Conservation (phyloP, 2,888 invertebrate species). For the Rhopalosiphum nymphaeae region DNA sequence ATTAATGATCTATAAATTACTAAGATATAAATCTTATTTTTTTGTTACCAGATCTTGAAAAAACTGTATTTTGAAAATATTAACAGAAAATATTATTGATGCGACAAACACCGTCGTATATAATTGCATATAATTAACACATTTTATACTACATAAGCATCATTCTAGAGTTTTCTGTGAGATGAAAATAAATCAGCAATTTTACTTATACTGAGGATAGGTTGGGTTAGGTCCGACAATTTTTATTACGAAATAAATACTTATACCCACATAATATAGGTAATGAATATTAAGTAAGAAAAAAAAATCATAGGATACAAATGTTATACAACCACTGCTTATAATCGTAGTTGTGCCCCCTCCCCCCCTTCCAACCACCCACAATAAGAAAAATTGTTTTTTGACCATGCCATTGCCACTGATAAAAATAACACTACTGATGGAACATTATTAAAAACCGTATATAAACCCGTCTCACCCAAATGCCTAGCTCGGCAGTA, state of each 20-base stretch:
- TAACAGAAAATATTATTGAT: neutral
- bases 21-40: too few relatives aligned
- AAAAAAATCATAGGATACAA: neutral
- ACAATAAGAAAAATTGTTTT: too few relatives aligned
- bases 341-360: too few relatives aligned
- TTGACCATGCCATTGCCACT: neutral
- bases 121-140: neutral
- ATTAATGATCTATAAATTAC: too few relatives aligned
- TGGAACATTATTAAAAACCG: neutral
- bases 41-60: too few relatives aligned
- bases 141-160: neutral
- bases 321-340: neutral
- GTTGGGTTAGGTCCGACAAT: too few relatives aligned
- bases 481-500: constrained; percentile 81
- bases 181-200: neutral
- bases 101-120: neutral
- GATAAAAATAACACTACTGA: neutral
- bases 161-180: neutral
- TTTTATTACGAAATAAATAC: neutral
- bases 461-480: constrained; percentile 71
- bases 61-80: neutral
- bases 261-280: neutral
- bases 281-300: neutral
- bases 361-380: too few relatives aligned
- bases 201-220: too few relatives aligned